Evolutionary conservation across 2,797 vertebrate species (phyloP).

Genomic region (Acrossocheilus wenchowensis): DNA sequence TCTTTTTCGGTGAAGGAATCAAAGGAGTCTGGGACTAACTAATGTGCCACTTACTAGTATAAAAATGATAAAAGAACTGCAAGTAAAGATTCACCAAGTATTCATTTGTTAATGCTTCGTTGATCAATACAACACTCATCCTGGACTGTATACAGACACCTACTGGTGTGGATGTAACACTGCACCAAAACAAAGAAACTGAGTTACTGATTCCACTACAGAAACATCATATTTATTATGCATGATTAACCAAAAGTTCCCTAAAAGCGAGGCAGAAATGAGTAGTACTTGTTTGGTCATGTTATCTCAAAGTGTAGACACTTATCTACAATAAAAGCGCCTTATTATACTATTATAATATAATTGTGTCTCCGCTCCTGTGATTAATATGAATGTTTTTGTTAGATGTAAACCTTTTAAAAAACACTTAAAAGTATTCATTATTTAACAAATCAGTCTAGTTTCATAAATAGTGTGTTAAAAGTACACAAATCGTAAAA

Average conservation of each 20-base stretch:
- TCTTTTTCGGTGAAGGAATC: not conserved
- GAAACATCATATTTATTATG: not conserved
- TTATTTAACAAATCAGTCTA: conserved; percentile 7
- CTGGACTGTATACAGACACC: not conserved
- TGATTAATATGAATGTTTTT: not conserved
- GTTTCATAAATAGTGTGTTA: not conserved
- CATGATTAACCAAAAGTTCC: not conserved
- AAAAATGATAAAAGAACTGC: not conserved
- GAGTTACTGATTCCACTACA: not conserved
- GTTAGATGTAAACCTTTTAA: not conserved
- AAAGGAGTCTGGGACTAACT: not conserved
- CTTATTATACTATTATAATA: not conserved
- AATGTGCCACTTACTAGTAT: not conserved
- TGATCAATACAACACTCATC: not conserved
- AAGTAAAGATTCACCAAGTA: not conserved
- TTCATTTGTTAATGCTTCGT: not conserved
- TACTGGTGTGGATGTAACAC: not conserved
- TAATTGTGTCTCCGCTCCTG: not conserved
- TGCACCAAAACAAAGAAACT: not conserved
- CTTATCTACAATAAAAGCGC: not conserved
- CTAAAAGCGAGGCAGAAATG: not conserved
- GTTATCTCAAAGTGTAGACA: not conserved
- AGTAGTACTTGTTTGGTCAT: not conserved
- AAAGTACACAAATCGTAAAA: not conserved
- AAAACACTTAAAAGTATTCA: not conserved